These are phyloP conservation scores for Idaea aversata DNA, from an alignment of 2,888 invertebrate genomes.

Conservation along the genomic window DNA sequence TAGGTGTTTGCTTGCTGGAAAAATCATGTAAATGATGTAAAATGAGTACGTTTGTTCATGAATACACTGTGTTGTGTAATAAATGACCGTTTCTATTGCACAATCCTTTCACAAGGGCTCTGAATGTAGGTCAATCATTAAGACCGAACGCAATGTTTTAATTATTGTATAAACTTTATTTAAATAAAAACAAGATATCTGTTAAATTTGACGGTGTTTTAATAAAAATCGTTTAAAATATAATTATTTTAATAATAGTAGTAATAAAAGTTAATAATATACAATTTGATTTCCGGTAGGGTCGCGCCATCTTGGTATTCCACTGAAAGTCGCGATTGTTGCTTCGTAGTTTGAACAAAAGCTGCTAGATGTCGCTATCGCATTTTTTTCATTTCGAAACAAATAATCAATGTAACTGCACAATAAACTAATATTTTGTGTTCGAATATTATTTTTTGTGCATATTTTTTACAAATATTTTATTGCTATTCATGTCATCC, in stretches of 20 bases:
- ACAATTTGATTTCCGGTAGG: conserved; percentile 28
- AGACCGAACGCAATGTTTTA: conserved; percentile 57
- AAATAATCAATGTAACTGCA: too few relatives aligned
- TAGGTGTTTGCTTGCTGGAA: conserved; percentile 35
- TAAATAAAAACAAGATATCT: conserved; percentile 5
- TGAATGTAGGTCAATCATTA: conserved; percentile 79
- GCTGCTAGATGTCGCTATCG: conserved; percentile 8
- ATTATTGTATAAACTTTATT: conserved; percentile 20
- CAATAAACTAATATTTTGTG: too few relatives aligned
- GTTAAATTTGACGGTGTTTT: background rate
- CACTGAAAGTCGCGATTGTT: background rate
- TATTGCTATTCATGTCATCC: too few relatives aligned
- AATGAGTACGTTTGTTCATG: conserved; percentile 72
- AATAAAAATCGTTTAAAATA: background rate
- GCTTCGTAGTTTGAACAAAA: background rate
- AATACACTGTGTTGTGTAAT: conserved; percentile 76
- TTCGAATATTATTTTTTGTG: too few relatives aligned
- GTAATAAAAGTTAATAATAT: conserved; percentile 8
- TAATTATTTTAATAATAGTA: background rate
- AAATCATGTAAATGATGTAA: conserved; percentile 64
- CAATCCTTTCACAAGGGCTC: conserved; percentile 81
- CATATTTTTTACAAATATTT: too few relatives aligned
- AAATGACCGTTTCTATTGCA: conserved; percentile 81
- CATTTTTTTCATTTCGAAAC: background rate
- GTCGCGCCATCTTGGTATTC: conserved; percentile 30